phyloP scores from a whole-genome alignment of 2,888 invertebrate genomes.

The Antheraea yamamai region DNA sequence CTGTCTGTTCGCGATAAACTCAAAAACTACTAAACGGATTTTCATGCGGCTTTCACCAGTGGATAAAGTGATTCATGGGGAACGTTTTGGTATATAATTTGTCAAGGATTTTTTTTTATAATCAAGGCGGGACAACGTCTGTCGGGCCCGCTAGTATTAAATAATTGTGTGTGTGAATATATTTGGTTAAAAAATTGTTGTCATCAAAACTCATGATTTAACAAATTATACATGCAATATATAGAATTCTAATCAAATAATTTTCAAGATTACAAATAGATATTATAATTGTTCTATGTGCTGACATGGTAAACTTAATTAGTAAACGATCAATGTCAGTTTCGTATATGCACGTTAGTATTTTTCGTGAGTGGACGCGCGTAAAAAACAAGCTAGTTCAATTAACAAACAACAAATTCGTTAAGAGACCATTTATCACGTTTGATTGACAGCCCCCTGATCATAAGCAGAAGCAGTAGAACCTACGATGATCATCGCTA shows the following conservation, averaged over 20 bases:
- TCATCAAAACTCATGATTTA: not conserved
- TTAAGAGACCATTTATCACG: constrained; percentile 67
- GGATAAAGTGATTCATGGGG: too few relatives aligned
- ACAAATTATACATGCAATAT: not conserved
- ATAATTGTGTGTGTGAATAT: too few relatives aligned
- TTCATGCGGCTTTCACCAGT: too few relatives aligned
- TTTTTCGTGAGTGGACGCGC: constrained; percentile 19
- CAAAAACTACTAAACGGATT: too few relatives aligned
- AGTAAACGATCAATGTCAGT: constrained; percentile 23
- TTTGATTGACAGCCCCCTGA: constrained; percentile 62
- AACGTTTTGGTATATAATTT: too few relatives aligned
- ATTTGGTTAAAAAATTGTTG: not conserved
- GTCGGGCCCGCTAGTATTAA: too few relatives aligned
- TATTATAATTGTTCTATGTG: not conserved
- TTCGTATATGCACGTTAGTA: constrained; percentile 24
- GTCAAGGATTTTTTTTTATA: too few relatives aligned
- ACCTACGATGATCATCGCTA: constrained; percentile 46
- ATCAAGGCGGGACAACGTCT: too few relatives aligned
- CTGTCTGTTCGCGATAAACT: too few relatives aligned
- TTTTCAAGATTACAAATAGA: constrained; percentile 10
- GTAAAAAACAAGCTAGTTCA: constrained; percentile 56
- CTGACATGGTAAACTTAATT: constrained; percentile 19
- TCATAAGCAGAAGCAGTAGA: constrained; percentile 28
- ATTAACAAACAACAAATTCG: constrained; percentile 69
- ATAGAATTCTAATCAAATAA: constrained; percentile 1